Base-by-base conservation (phyloP, 2,888 invertebrate genomes). In the Aphidoletes aphidimyza region DNA sequence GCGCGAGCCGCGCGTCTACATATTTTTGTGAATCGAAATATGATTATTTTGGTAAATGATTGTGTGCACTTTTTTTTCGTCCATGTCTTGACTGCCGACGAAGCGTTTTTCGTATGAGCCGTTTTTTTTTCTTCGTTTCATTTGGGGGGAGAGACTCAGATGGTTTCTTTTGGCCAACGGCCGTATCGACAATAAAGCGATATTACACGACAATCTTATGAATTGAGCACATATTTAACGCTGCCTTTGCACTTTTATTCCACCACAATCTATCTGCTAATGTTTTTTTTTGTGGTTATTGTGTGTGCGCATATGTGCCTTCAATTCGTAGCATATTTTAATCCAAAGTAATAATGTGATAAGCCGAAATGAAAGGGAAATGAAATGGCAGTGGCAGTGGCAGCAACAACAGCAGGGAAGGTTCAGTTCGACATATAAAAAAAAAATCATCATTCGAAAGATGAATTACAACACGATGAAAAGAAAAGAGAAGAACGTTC, bases 351-450 rank as follows among this genome's bases (percentile, higher is more conserved):
- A 69, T 69, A 69, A 69, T 14, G 69, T 30, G 69, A 69, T 69
- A 69, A 69, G 69, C 14, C 34, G 30, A 69, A 69, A 69, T 69
- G 69, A 69, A 69, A 69, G 69, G 69, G 69, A 69, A 69, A 69
- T 69, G 69, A 69, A 69, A 69, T 14, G 30, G 69, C 69, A 69
- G n/a, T n/a, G n/a, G n/a, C n/a, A n/a, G n/a, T n/a, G n/a, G n/a
- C n/a, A n/a, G n/a, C n/a, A n/a, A n/a, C n/a, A n/a, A n/a, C n/a
- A n/a, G 69, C 69, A 30, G 69, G 69, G 34, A 30, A 69, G 69
- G 26, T 26, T 69, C 30, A 0, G 69, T 1, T 30, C 54, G 22
- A 54, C 9, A 19, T 17, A 47, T 9, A 11, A 47, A 19, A 47
- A 5, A 54, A 54, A 54, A 54, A 54, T 11, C 19, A 69, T 69